Evolutionary conservation across 2,113 vertebrate genomes (phyloP).

Genomic region (Datnioides undecimradiatus): DNA sequence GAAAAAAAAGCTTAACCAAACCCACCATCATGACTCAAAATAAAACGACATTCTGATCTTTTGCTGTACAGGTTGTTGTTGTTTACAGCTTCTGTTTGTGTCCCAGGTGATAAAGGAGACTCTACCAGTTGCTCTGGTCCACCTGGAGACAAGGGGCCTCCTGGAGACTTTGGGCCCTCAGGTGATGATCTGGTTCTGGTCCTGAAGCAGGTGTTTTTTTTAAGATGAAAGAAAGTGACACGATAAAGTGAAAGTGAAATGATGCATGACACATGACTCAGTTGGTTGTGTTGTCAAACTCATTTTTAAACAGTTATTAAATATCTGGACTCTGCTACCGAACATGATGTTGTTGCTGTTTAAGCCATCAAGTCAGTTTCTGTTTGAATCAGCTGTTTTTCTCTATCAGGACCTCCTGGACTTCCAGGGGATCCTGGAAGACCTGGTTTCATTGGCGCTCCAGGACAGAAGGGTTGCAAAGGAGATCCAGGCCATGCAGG

Average conservation of each 20-base stretch:
- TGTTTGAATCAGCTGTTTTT: not conserved
- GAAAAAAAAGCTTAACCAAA: not conserved
- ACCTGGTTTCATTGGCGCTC: constrained; percentile 51
- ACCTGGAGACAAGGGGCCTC: constrained; percentile 68
- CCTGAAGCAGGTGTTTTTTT: not conserved
- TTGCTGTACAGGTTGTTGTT: not conserved
- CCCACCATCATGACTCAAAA: not conserved
- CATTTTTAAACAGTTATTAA: too few species aligned
- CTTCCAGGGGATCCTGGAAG: constrained; percentile 64
- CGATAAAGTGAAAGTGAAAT: too few species aligned
- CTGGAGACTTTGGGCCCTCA: constrained; percentile 62
- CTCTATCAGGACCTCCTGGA: constrained; percentile 61
- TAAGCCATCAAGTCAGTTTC: not conserved
- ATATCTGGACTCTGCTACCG: too few species aligned
- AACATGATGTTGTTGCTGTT: too few species aligned
- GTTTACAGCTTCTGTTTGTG: not conserved
- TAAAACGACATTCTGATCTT: not conserved
- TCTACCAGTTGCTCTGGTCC: constrained; percentile 59
- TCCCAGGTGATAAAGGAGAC: constrained; percentile 79
- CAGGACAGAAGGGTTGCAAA: constrained; percentile 71
- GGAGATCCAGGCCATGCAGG: constrained; percentile 69
- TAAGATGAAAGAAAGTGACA: too few species aligned
- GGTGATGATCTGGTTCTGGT: constrained; percentile 61
- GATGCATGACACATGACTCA: too few species aligned
- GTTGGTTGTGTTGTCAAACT: too few species aligned